These are phyloP conservation scores for Cyprinus carpio DNA, from an alignment of 2,113 vertebrate species.

Conservation along the genomic window DNA sequence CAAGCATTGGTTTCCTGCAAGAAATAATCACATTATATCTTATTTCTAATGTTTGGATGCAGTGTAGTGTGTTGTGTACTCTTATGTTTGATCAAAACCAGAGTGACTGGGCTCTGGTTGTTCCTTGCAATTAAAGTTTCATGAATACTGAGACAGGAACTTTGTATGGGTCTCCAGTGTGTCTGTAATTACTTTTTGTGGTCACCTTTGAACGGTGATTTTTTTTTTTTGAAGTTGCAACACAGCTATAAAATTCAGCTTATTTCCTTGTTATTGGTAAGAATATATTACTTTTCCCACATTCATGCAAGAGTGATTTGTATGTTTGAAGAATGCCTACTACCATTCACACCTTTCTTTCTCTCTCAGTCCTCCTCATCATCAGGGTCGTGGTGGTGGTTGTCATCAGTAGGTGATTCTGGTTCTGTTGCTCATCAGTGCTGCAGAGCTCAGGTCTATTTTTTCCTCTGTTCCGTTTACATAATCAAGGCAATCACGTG, in stretches of 20 bases:
- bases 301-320: conserved; percentile 43
- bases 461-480: conserved; percentile 55
- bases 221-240: conserved; percentile 26
- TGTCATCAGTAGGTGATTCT: conserved; percentile 43
- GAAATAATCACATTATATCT: background rate
- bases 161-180: background rate
- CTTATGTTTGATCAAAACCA: conserved; percentile 27
- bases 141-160: conserved; percentile 20
- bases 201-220: conserved; percentile 40
- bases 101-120: conserved; percentile 14
- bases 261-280: conserved; percentile 44
- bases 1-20: background rate
- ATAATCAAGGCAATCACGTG: conserved; percentile 66
- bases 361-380: conserved; percentile 5
- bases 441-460: conserved; percentile 46
- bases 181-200: conserved; percentile 33
- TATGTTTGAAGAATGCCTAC: conserved; percentile 33
- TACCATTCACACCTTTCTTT: conserved; percentile 4
- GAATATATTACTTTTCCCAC: conserved; percentile 46
- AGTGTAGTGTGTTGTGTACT: background rate
- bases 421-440: conserved; percentile 23
- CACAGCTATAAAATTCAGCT: background rate
- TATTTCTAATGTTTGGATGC: background rate
- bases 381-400: background rate
- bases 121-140: conserved; percentile 22